A percentile compares a stretch with the other conserved stretches of the same genome.
Conservation (phyloP, 2,797 vertebrate species). For the Coreius guichenoti region DNA sequence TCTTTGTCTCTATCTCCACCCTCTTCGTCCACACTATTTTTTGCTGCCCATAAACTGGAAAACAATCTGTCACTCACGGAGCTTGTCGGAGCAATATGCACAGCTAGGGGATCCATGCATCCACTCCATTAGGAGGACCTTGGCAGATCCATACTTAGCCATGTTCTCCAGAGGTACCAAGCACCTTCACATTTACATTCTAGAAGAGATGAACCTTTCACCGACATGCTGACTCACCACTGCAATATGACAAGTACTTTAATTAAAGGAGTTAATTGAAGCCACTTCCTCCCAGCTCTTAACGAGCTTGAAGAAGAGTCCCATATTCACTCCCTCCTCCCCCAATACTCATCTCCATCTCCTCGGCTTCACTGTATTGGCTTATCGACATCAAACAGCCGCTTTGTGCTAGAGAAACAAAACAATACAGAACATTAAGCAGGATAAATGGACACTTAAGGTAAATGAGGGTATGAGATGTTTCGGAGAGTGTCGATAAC, state of each 20-base stretch:
- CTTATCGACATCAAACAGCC: slow-evolving; percentile 53
- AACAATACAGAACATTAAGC: slow-evolving; percentile 60
- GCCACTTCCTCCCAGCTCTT: slow-evolving; percentile 51
- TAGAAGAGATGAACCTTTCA: slow-evolving; percentile 47
- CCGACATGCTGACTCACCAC: slow-evolving; percentile 48
- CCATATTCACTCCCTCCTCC: slow-evolving; percentile 41
- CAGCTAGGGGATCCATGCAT: neutral
- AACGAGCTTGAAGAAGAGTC: slow-evolving; percentile 48
- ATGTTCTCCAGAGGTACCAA: slow-evolving; percentile 26
- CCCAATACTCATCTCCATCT: slow-evolving; percentile 45
- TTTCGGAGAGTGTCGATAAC: slow-evolving; percentile 26
- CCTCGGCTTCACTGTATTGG: slow-evolving; percentile 45
- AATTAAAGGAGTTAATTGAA: slow-evolving; percentile 66
- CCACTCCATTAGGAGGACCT: slow-evolving; percentile 39
- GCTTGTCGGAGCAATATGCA: slow-evolving; percentile 17
- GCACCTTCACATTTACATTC: slow-evolving; percentile 48
- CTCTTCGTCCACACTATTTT: slow-evolving; percentile 40
- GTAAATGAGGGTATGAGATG: slow-evolving; percentile 55
- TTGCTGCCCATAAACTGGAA: slow-evolving; percentile 21
- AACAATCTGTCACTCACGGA: slow-evolving; percentile 34
- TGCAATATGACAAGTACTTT: slow-evolving; percentile 65
- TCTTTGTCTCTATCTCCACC: slow-evolving; percentile 62
- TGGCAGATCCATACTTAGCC: slow-evolving; percentile 30
- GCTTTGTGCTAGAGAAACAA: slow-evolving; percentile 57
- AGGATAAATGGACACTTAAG: slow-evolving; percentile 60